Evolutionary conservation across 2,113 vertebrate genomes (phyloP).

Genomic region (Eudyptes chrysolophus): DNA sequence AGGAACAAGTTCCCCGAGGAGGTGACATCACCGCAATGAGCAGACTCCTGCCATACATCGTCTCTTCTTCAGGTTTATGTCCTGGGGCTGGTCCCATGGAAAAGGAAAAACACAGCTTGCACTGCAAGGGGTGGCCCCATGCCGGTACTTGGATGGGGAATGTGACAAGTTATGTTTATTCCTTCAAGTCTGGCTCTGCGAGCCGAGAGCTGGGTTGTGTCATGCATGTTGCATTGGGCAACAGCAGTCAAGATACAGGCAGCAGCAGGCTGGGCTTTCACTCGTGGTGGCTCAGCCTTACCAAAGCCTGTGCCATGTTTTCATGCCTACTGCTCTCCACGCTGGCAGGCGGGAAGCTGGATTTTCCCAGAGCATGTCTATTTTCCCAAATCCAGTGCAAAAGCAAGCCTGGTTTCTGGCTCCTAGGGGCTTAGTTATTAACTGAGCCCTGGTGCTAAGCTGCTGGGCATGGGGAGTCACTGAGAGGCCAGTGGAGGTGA

Average conservation of each 20-base stretch:
- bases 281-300: not conserved
- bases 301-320: not conserved
- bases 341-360: not conserved
- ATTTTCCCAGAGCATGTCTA: not conserved
- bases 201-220: not conserved
- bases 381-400: not conserved
- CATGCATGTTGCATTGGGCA: not conserved
- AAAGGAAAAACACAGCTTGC: not conserved
- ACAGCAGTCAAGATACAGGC: not conserved
- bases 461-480: not conserved
- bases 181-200: not conserved
- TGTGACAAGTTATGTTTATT: constrained; percentile 20
- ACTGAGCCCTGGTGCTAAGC: not conserved
- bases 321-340: not conserved
- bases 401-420: not conserved
- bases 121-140: not conserved
- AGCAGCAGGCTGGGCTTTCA: not conserved
- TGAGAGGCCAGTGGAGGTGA: not conserved
- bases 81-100: constrained; percentile 5
- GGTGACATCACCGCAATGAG: not conserved
- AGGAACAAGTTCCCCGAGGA: constrained; percentile 6
- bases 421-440: not conserved
- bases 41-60: not conserved
- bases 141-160: not conserved
- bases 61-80: not conserved